Percentiles rank a stretch among this genome's conserved stretches.
These are phyloP conservation scores for Synodontis membranacea DNA, from an alignment of 2,113 vertebrate species.

Conservation along the genomic window DNA sequence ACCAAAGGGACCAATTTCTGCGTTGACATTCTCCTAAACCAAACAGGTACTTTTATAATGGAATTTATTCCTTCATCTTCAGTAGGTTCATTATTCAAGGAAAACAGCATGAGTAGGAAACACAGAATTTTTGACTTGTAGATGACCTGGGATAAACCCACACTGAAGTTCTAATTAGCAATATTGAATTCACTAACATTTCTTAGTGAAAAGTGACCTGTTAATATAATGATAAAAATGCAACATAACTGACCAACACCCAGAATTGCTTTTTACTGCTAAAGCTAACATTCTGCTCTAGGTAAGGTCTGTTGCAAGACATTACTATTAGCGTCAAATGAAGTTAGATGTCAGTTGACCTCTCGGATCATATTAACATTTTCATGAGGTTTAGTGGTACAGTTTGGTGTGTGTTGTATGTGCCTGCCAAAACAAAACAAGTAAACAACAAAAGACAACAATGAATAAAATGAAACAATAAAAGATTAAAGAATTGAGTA, in stretches of 20 bases:
- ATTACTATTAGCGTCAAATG: neutral
- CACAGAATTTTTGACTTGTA: neutral
- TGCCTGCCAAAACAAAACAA: no score
- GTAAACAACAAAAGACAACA: no score
- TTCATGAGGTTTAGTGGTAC: no score
- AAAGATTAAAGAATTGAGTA: no score
- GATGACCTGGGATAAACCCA: neutral
- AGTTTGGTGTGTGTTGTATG: no score
- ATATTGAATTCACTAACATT: neutral
- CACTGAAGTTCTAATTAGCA: no score
- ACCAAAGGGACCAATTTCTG: neutral
- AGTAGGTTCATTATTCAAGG: neutral
- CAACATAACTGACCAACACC: neutral
- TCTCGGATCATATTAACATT: no score
- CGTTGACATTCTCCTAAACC: neutral
- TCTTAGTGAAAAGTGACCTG: neutral
- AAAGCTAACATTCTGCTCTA: no score
- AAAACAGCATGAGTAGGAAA: neutral
- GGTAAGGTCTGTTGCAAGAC: neutral
- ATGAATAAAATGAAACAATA: no score
- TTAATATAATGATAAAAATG: neutral
- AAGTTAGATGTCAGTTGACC: no score
- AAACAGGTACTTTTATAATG: neutral
- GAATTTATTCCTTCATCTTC: neutral
- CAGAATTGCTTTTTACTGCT: no score